phyloP scores from a whole-genome alignment of 2,113 vertebrate genomes.

The Corapipo altera region DNA sequence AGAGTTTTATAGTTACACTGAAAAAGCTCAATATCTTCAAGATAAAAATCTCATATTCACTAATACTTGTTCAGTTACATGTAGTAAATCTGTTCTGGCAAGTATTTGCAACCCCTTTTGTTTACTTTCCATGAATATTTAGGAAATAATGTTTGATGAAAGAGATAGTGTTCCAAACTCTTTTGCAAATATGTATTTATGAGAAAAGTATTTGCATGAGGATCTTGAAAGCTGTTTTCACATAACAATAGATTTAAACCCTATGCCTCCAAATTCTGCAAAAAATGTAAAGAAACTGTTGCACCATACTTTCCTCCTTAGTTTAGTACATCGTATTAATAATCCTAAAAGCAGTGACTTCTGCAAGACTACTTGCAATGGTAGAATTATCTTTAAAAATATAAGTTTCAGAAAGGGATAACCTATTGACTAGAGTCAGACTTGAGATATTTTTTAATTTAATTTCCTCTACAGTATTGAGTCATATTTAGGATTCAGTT shows the following conservation, averaged over 20 bases:
- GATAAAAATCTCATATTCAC: not conserved
- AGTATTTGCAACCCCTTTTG: not conserved
- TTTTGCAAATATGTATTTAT: slow-evolving; percentile 40
- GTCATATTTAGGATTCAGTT: not conserved
- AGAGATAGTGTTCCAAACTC: slow-evolving; percentile 22
- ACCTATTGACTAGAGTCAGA: not conserved
- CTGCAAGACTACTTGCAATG: not conserved
- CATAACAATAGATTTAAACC: not conserved
- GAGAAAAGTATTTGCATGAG: not conserved
- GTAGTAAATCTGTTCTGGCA: not conserved
- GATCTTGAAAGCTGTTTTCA: not conserved
- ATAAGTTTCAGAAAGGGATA: not conserved
- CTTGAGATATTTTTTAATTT: not conserved
- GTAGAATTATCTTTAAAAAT: not conserved
- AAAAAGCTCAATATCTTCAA: not conserved
- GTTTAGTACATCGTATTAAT: not conserved
- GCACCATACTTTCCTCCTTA: not conserved
- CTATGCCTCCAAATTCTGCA: not conserved
- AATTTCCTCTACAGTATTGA: not conserved
- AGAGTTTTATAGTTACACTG: not conserved
- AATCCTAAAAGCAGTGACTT: not conserved
- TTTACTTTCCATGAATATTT: slow-evolving; percentile 15
- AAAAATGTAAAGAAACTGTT: not conserved
- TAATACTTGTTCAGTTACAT: not conserved
- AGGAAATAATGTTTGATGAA: slow-evolving; percentile 31